Evolutionary conservation across 2,888 invertebrate species (phyloP).

Genomic region (Drosophila cyrtoloma): DNA sequence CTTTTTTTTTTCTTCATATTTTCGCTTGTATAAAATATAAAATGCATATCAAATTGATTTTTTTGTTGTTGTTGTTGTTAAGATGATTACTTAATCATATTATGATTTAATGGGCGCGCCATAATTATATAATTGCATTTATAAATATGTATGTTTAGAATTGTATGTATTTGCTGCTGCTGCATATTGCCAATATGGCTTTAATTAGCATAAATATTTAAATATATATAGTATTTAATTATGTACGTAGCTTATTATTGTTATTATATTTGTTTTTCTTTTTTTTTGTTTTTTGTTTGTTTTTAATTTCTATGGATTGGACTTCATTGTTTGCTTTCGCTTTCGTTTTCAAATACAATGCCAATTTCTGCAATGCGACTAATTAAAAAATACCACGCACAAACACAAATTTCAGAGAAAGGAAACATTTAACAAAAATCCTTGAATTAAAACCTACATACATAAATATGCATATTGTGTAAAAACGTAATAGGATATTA

Average conservation of each 20-base stretch:
- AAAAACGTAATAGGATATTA: constrained; percentile 56
- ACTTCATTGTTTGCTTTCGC: constrained; percentile 23
- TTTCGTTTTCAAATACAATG: constrained; percentile 39
- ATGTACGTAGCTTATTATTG: constrained; percentile 66
- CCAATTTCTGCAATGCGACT: constrained; percentile 46
- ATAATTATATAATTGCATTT: constrained; percentile 50
- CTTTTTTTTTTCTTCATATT: constrained; percentile 14
- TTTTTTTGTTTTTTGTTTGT: neutral
- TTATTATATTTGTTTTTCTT: constrained; percentile 43
- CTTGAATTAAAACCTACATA: constrained; percentile 23
- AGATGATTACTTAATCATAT: constrained; percentile 44
- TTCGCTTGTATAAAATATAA: constrained; percentile 68
- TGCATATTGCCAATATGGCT: constrained; percentile 70
- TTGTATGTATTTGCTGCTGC: constrained; percentile 37
- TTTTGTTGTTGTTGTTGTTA: constrained; percentile 9
- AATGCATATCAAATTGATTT: constrained; percentile 72
- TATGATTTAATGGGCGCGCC: constrained; percentile 43
- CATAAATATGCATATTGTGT: neutral
- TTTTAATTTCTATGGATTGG: constrained; percentile 16
- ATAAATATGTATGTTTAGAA: constrained; percentile 48
- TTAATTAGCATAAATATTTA: constrained; percentile 62
- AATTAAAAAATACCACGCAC: constrained; percentile 21
- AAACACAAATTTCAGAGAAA: constrained; percentile 23
- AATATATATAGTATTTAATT: constrained; percentile 32
- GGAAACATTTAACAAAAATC: constrained; percentile 56